Conservation (phyloP, 92 coral and sea anemone genomes). For the Scolanthus callimorphus region DNA sequence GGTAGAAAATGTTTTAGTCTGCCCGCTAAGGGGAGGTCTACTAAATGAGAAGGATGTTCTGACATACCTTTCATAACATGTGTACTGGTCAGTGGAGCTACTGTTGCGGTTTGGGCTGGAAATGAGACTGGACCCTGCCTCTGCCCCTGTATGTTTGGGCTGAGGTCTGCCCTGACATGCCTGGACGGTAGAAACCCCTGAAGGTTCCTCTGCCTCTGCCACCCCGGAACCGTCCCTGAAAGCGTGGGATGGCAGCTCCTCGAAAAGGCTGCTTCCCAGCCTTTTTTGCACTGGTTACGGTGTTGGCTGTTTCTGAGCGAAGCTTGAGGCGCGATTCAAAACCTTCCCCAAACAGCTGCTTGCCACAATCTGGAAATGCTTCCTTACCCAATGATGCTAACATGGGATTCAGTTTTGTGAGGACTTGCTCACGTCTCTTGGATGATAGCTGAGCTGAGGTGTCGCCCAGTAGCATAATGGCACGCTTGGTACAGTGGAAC, state of each 20-base stretch:
- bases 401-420: constrained; percentile 40
- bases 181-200: constrained; percentile 16
- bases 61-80: constrained; percentile 32
- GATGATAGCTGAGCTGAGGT: constrained; percentile 40
- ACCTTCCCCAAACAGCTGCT: constrained; percentile 36
- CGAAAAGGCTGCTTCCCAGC: constrained; percentile 43
- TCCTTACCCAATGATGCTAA: constrained; percentile 43
- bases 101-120: constrained; percentile 33
- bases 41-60: too few relatives aligned
- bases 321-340: constrained; percentile 40
- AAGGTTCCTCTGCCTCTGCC: constrained; percentile 21
- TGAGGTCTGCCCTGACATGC: constrained; percentile 11
- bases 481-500: constrained; percentile 26
- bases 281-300: constrained; percentile 21
- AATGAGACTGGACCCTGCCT: constrained; percentile 24
- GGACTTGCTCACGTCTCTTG: constrained; percentile 45
- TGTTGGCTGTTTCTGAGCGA: constrained; percentile 40
- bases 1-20: constrained; percentile 31
- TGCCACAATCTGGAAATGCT: constrained; percentile 38
- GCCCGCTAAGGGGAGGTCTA: too few relatives aligned
- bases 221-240: constrained; percentile 28
- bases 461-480: constrained; percentile 34
- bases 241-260: constrained; percentile 30
- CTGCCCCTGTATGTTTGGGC: constrained; percentile 26
- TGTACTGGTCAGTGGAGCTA: neutral